Conservation (phyloP, 2,797 vertebrate genomes). For the Chaetodon trifasciatus region DNA sequence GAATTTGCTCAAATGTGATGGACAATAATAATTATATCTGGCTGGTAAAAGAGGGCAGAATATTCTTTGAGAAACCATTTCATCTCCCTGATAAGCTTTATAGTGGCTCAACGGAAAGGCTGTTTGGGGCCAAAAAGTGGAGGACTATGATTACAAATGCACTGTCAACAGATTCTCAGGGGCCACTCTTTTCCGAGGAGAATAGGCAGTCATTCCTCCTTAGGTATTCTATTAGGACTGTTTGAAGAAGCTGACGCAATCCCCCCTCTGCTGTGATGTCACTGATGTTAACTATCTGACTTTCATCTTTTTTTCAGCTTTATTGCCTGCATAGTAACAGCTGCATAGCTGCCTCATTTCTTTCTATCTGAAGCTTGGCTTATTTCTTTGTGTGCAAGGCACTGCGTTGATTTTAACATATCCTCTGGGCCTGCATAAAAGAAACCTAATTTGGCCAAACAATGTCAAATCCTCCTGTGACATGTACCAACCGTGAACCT, state of each 20-base stretch:
- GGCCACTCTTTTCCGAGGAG: conserved; percentile 49
- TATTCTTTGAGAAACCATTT: background rate
- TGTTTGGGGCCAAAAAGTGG: conserved; percentile 26
- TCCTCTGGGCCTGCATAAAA: conserved; percentile 63
- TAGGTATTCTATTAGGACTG: conserved; percentile 62
- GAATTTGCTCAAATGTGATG: background rate
- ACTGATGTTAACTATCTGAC: conserved; percentile 71
- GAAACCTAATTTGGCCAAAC: conserved; percentile 67
- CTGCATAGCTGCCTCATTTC: conserved; percentile 43
- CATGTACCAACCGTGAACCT: conserved; percentile 61
- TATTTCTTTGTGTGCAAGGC: conserved; percentile 34
- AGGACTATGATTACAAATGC: conserved; percentile 44
- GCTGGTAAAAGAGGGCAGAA: background rate
- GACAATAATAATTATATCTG: background rate
- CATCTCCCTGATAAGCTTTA: conserved; percentile 14
- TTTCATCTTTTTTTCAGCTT: conserved; percentile 70
- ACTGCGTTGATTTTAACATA: conserved; percentile 48
- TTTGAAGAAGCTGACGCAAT: conserved; percentile 77
- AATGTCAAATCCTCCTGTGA: conserved; percentile 67
- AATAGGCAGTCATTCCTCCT: conserved; percentile 58
- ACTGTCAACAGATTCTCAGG: conserved; percentile 57
- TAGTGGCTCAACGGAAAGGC: conserved; percentile 12
- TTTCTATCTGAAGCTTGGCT: conserved; percentile 39
- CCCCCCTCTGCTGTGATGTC: conserved; percentile 69
- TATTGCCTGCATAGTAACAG: conserved; percentile 41